Evolutionary conservation across 2,888 invertebrate genomes (phyloP).

Genomic region (Cantharis rustica): DNA sequence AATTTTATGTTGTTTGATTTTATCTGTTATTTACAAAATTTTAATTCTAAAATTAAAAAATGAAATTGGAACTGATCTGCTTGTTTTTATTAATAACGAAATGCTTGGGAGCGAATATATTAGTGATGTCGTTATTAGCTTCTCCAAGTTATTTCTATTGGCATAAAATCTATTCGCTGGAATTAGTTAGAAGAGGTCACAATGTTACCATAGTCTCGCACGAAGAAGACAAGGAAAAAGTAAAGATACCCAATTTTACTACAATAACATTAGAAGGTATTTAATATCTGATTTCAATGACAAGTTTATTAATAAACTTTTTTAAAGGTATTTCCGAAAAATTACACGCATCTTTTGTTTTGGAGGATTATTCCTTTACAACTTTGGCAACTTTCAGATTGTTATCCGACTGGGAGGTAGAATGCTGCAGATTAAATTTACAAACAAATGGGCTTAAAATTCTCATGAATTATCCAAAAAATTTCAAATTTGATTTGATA

Average conservation of each 20-base stretch:
- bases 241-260: conserved; percentile 12
- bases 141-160: conserved; percentile 29
- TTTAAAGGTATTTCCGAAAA: not conserved
- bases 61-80: not conserved
- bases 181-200: conserved; percentile 18
- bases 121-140: conserved; percentile 12
- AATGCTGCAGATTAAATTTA: conserved; percentile 24
- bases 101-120: conserved; percentile 22
- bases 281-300: not conserved
- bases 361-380: not conserved
- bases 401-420: not conserved
- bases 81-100: not conserved
- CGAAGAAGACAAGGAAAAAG: conserved; percentile 10
- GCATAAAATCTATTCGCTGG: conserved; percentile 13
- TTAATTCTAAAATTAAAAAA: not conserved
- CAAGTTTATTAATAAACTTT: no score
- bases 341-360: not conserved
- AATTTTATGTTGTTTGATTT: no score
- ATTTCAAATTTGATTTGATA: conserved; percentile 37
- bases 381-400: not conserved
- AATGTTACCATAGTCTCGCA: conserved; percentile 23
- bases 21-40: no score
- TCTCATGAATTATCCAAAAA: conserved; percentile 33
- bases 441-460: conserved; percentile 24
- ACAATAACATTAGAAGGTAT: conserved; percentile 25